Base-by-base conservation (phyloP, 2,888 invertebrate genomes). In the Conistra vaccinii region DNA sequence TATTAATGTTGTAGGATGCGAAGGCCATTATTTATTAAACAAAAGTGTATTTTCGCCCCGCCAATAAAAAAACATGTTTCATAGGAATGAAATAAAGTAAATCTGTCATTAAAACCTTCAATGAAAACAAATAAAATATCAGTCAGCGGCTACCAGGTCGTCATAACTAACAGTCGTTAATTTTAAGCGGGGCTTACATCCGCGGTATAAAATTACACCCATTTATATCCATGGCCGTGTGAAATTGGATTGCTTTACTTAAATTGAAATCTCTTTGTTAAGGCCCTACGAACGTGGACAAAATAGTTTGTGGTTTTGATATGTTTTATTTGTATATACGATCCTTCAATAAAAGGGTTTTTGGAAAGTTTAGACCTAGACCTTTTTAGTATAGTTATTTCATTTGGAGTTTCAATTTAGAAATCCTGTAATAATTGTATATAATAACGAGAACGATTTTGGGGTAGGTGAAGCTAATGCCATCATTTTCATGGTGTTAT, bases 161-260 rank as follows among this genome's bases (percentile, higher is more conserved):
- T 88, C 88, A 86, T 89, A 89, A 88, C 85, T 81, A 85, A 81
- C 84, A 81, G 84, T 72, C 80, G 85, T 89, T 89, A 84, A 89
- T 89, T 89, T 81, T 84, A 88, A 85, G 74, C 81, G 79, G 77
- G 76, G 79, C 80, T 86, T 87, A 85, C 85, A 84, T 70, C 79
- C 80, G 80, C 68, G 79, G 79, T 87, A 83, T 90, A 86, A 92
- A 91, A 92, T 92, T 90, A 90, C 87, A 82, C 68, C 89, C 92
- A 92, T 93, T 93, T 90, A 88, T 91, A 92, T 81, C 89, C 93
- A 92, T 78, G 87, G 88, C 86, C 87, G 93, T 93, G 93, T 92
- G 92, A 93, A 93, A 93, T 93, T 93, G 90, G 91, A 92, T 92
- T 90, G 90, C 91, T 90, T 91, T 91, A 91, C 89, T 91, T 91